phyloP scores from a whole-genome alignment of 2,113 vertebrate species.

The Sterrhoptilus dennistouni region DNA sequence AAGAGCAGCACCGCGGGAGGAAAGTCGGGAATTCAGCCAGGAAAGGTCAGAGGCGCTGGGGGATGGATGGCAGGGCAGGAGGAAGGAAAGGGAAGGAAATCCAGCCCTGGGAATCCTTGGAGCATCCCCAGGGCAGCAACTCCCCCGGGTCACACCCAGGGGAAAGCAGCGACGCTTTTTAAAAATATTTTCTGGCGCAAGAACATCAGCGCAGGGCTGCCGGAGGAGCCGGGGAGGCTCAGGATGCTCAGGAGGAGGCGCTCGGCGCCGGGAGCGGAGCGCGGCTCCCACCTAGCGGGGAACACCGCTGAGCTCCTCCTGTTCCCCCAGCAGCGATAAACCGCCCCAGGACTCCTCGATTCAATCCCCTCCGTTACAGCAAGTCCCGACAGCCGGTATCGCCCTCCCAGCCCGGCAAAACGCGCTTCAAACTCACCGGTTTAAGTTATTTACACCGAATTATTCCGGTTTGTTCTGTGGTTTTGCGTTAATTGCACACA shows the following conservation, averaged over 20 bases:
- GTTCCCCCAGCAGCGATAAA: rapidly evolving
- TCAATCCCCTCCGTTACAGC: background rate
- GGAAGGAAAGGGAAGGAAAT: too few species aligned
- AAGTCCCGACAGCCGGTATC: background rate
- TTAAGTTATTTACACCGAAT: background rate
- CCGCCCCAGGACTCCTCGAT: background rate
- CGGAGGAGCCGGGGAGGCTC: too few species aligned
- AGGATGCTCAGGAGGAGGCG: background rate
- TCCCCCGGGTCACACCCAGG: too few species aligned
- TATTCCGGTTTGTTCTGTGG: background rate
- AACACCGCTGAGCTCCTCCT: background rate
- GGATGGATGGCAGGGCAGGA: background rate
- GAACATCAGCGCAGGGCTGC: too few species aligned
- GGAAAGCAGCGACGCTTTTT: too few species aligned
- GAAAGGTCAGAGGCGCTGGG: background rate
- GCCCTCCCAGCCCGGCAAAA: background rate
- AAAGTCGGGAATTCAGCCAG: background rate
- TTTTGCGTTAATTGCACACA: background rate
- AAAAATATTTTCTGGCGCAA: too few species aligned
- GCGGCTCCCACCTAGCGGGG: slow-evolving; percentile 33
- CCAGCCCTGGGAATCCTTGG: too few species aligned
- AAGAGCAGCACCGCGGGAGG: background rate
- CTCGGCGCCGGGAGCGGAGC: background rate
- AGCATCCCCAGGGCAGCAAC: too few species aligned
- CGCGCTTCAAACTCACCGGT: background rate